phyloP scores from a whole-genome alignment of 2,888 invertebrate genomes.

The Sesia bembeciformis region DNA sequence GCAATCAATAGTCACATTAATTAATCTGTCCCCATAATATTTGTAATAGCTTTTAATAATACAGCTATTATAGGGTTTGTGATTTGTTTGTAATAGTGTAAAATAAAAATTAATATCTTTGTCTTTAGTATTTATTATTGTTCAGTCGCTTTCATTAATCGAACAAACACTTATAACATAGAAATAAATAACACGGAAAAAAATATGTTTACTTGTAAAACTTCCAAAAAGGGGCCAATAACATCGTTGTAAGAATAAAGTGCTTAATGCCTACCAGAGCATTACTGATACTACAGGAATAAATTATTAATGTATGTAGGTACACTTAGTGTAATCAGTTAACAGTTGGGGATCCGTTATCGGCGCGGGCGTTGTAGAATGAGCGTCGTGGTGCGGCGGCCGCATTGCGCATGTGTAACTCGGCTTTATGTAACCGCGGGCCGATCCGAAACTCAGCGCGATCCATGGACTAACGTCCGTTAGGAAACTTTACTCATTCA shows the following conservation, averaged over 20 bases:
- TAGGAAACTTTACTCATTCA: constrained; percentile 71
- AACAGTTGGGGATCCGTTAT: neutral
- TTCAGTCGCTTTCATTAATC: no score
- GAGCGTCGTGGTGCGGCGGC: constrained; percentile 13
- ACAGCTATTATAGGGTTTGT: no score
- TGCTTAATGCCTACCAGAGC: neutral
- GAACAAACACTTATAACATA: no score
- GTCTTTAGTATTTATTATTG: no score
- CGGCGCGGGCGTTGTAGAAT: constrained; percentile 26
- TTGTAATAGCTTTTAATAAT: no score
- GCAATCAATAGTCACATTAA: no score
- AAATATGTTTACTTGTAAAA: no score
- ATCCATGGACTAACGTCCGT: constrained; percentile 63
- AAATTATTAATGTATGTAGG: neutral
- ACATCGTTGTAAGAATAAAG: neutral
- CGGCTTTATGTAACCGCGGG: constrained; percentile 55
- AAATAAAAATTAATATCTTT: no score
- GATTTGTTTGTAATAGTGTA: no score
- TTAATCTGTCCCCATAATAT: no score
- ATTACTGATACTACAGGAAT: neutral
- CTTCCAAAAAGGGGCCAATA: no score
- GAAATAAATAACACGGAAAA: no score
- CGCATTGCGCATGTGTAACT: constrained; percentile 46
- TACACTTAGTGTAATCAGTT: neutral
- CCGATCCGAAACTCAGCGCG: constrained; percentile 24